Conservation (phyloP, 2,113 vertebrate species). For the Turnix velox region DNA sequence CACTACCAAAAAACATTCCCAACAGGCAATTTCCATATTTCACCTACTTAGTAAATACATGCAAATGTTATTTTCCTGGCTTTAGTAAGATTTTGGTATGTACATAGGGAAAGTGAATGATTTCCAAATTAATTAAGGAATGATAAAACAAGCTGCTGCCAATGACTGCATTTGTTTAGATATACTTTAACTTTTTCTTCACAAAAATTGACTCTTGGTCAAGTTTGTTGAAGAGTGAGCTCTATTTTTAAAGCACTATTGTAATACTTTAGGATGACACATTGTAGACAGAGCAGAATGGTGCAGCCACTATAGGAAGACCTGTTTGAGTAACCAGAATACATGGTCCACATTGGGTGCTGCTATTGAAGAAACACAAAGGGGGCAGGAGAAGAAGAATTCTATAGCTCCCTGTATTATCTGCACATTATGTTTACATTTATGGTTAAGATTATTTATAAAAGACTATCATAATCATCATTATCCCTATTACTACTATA, state of each 20-base stretch:
- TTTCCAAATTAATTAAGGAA: background rate
- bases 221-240: background rate
- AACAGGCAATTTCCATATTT: background rate
- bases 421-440: background rate
- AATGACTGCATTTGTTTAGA: background rate
- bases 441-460: background rate
- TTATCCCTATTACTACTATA: background rate
- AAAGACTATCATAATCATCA: background rate
- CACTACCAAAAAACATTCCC: too few relatives aligned
- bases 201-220: background rate
- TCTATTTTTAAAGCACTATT: background rate
- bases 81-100: background rate
- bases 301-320: background rate
- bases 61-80: background rate
- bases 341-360: background rate
- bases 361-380: background rate
- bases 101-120: background rate
- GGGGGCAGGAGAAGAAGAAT: background rate
- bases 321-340: fast-evolving
- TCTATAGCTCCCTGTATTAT: background rate
- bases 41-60: background rate
- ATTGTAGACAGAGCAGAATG: background rate
- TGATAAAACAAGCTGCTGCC: background rate
- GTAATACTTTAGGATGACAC: background rate
- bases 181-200: background rate